Percentiles rank a stretch among this genome's conserved stretches.
phyloP scores from a whole-genome alignment of 2,797 vertebrate genomes.

The Sylvia borin region DNA sequence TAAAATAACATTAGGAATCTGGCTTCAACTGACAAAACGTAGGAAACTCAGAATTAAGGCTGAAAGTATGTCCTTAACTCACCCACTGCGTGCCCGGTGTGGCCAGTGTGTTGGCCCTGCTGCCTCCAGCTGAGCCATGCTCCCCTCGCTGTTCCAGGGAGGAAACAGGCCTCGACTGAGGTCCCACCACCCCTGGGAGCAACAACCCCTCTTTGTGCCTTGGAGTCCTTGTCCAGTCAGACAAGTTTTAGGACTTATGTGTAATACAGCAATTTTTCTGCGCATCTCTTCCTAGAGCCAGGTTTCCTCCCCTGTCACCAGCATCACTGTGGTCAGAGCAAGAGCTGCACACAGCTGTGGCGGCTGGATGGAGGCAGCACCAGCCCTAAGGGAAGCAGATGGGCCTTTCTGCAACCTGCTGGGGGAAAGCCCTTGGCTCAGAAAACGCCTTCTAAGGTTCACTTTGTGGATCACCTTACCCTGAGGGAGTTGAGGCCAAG shows the following conservation, averaged over 20 bases:
- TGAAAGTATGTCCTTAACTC: slow-evolving; percentile 74
- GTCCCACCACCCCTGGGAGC: accelerated
- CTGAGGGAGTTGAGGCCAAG: not conserved
- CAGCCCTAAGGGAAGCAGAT: not conserved
- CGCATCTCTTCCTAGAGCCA: accelerated
- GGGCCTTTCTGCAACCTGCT: not conserved
- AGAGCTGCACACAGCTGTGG: not conserved
- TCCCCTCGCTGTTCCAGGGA: not conserved
- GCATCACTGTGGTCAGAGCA: not conserved
- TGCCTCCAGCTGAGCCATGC: not conserved
- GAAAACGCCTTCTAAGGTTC: not conserved
- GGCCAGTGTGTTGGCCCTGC: not conserved
- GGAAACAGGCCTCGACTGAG: accelerated
- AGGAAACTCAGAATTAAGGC: slow-evolving; percentile 71
- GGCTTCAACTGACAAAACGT: slow-evolving; percentile 73
- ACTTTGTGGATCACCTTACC: not conserved
- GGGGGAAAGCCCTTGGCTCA: not conserved
- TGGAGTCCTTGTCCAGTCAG: not conserved
- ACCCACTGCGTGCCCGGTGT: slow-evolving; percentile 17
- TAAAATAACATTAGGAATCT: slow-evolving; percentile 80
- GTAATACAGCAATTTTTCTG: not conserved
- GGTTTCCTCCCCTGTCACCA: not conserved
- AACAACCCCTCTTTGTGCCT: not conserved
- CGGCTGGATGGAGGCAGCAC: not conserved
- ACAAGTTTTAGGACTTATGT: accelerated